These are phyloP conservation scores for Orthonychiurus folsomi DNA, from an alignment of 2,888 invertebrate genomes.

Conservation along the genomic window DNA sequence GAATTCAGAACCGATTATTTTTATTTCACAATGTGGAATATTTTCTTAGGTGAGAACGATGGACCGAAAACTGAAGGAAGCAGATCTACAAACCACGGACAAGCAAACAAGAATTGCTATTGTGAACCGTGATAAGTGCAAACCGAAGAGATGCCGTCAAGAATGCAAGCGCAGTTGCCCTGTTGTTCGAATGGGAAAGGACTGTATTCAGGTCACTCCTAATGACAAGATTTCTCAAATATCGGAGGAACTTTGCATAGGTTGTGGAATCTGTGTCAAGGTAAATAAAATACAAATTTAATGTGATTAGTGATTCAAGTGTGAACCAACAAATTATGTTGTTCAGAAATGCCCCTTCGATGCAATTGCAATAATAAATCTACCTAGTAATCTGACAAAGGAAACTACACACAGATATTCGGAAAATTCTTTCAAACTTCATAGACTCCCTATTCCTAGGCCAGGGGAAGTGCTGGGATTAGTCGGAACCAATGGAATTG, in stretches of 20 bases:
- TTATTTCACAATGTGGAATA: no score
- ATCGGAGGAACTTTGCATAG: constrained; percentile 97
- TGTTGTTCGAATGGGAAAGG: constrained; percentile 98
- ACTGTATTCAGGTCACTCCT: no score
- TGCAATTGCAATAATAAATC: constrained; percentile 95
- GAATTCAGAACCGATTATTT: no score
- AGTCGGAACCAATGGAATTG: constrained; percentile 98
- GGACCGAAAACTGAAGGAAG: no score
- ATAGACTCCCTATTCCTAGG: constrained; percentile 91
- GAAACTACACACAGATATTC: constrained; percentile 98
- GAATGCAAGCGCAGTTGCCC: constrained; percentile 99
- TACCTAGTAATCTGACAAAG: constrained; percentile 94
- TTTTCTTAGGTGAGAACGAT: no score
- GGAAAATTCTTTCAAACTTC: constrained; percentile 96
- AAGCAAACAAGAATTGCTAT: constrained; percentile 95
- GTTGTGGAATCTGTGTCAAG: constrained; percentile 99
- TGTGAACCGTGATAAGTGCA: constrained; percentile 94
- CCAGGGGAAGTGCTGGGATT: constrained; percentile 96
- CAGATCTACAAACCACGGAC: no score
- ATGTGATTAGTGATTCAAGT: no score
- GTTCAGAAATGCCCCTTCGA: constrained; percentile 98
- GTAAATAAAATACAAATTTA: no score
- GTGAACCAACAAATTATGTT: constrained; percentile 1
- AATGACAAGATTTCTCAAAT: constrained; percentile 93
- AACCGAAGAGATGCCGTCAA: constrained; percentile 96